Evolutionary conservation across 2,797 vertebrate species (phyloP).

Genomic region (Pterois miles): DNA sequence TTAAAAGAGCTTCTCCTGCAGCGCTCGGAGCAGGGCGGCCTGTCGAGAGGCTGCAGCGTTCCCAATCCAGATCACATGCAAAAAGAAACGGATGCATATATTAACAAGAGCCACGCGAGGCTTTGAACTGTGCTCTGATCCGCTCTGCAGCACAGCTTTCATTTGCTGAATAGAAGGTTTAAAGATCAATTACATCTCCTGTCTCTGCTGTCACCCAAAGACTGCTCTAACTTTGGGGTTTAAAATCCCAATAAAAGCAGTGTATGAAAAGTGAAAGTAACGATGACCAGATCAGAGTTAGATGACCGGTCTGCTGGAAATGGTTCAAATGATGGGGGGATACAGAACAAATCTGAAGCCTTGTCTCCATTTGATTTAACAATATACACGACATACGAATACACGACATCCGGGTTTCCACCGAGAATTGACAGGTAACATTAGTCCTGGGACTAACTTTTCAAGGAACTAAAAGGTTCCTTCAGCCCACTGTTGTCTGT

Average conservation of each 20-base stretch:
- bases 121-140: constrained; percentile 66
- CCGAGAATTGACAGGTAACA: no score
- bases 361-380: background rate
- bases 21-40: background rate
- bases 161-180: constrained; percentile 61
- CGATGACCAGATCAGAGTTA: constrained; percentile 9
- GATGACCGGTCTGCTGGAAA: constrained; percentile 13
- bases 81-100: constrained; percentile 45
- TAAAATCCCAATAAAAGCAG: constrained; percentile 33
- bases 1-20: constrained; percentile 20
- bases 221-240: constrained; percentile 37
- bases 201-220: constrained; percentile 37
- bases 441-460: background rate
- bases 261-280: constrained; percentile 7
- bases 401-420: no score
- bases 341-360: background rate
- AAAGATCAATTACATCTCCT: constrained; percentile 36
- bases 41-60: constrained; percentile 10
- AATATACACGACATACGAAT: no score
- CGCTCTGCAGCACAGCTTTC: constrained; percentile 45
- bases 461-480: no score
- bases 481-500: no score
- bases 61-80: constrained; percentile 17
- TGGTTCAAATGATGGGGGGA: background rate
- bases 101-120: constrained; percentile 46